Conservation (phyloP, 2,113 vertebrate species). For the Pipra filicauda region DNA sequence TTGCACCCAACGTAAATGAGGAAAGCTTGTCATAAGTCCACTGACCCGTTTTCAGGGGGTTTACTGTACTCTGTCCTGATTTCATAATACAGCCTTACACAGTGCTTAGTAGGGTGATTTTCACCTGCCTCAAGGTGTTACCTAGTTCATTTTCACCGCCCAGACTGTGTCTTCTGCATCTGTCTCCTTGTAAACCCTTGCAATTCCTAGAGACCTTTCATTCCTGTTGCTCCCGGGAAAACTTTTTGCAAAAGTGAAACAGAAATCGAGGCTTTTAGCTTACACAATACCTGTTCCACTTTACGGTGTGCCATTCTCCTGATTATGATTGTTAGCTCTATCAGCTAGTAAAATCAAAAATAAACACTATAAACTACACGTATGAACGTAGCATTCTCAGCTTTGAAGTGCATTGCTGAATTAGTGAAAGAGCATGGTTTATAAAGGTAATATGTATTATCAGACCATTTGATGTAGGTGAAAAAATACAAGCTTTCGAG, state of each 20-base stretch:
- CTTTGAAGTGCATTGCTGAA: neutral
- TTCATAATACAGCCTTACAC: neutral
- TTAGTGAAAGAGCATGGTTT: neutral
- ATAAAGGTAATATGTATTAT: neutral
- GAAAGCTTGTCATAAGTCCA: neutral
- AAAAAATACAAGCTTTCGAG: neutral
- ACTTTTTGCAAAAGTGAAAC: neutral
- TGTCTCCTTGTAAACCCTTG: neutral
- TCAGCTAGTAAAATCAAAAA: neutral
- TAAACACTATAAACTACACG: neutral
- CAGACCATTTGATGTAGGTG: neutral
- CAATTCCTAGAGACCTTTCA: neutral
- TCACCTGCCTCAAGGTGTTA: neutral
- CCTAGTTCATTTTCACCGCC: neutral
- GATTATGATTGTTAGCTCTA: neutral
- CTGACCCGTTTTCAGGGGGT: neutral
- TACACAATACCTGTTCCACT: neutral
- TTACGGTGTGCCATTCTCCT: neutral
- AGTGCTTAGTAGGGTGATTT: neutral
- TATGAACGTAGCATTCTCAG: neutral
- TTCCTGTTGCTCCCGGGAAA: neutral
- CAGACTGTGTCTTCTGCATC: neutral
- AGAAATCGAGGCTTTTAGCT: neutral
- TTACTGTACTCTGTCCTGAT: conserved; percentile 37
- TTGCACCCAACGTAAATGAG: neutral